Base-by-base conservation (phyloP, 1,140 invertebrate species). In the Limonius californicus region DNA sequence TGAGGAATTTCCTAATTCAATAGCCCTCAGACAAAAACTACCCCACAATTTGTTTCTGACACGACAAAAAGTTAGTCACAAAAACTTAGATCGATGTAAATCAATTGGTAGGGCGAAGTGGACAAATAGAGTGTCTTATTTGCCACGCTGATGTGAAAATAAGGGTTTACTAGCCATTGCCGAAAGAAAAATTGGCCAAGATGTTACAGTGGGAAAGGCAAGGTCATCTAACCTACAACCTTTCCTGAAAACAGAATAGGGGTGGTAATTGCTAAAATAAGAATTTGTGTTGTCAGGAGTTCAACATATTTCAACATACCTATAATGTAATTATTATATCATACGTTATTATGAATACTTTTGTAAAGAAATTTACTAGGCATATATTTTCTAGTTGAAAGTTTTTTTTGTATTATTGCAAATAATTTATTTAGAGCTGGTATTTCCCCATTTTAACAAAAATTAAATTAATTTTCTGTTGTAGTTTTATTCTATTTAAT, bases 121-220 rank as follows among this genome's bases (percentile, higher is more conserved):
- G 66, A 71, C 70, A 68, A 71, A 69, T 57, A 57, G 35, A 19
- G 55, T 57, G 55, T 42, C 55, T 57, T 57, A 57, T 57, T 71
- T 71, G 70, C 69, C 70, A 69, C 53, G 57, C 63, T 66, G 62
- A 71, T 69, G 63, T 65, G 64, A 57, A 71, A 71, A 69, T 68
- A 60, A 70, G 69, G 70, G 70, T 69, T 63, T 62, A 42, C 55
- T 19, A 20, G 55, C 12, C 55, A 57, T 23, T 39, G 43, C 54
- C 23, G 62, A 45, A 68, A 66, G 63, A 70, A 71, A 71, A 71
- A 71, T 68, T 66, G 63, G 54, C 54, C 61, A 59, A 54, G 64
- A 61, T 27, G 16, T n/a, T 50, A 50, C 19, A 50, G 2, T 8
- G 19, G 45, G 19, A 21, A 45, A 45, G 42, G 45, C 45, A 50